These are phyloP conservation scores for Magallana angulata DNA, from an alignment of 1,140 invertebrate species.

Conservation along the genomic window DNA sequence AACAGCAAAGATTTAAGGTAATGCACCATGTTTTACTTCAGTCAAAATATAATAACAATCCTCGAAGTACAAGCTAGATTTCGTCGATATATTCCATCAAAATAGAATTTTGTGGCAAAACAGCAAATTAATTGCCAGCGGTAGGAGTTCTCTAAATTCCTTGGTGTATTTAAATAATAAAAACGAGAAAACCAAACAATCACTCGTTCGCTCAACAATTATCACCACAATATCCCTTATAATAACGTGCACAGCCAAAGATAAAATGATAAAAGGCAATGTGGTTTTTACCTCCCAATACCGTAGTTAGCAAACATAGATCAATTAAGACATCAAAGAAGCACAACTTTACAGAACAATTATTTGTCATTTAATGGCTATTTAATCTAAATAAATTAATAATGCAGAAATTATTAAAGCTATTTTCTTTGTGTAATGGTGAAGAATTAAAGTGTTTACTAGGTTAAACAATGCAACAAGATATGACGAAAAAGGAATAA, in stretches of 20 bases:
- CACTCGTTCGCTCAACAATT: background rate
- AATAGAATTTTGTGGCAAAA: slow-evolving; percentile 1
- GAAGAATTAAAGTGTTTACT: too few species aligned
- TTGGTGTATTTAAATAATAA: background rate
- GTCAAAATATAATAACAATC: background rate
- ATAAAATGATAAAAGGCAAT: background rate
- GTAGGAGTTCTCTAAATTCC: background rate
- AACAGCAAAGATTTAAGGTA: too few species aligned
- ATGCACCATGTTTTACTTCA: background rate
- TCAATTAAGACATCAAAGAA: background rate
- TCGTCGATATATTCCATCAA: background rate
- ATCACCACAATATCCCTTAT: background rate
- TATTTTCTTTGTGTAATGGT: too few species aligned
- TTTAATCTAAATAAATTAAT: too few species aligned
- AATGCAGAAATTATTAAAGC: too few species aligned
- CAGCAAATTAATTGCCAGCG: slow-evolving; percentile 10
- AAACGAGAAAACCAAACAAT: background rate
- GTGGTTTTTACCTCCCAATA: background rate
- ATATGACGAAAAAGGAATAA: too few species aligned
- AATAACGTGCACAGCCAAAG: background rate
- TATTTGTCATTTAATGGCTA: too few species aligned
- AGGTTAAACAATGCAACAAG: too few species aligned
- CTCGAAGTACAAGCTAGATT: background rate
- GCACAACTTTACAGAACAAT: too few species aligned
- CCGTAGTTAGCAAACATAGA: background rate